Conservation (phyloP, 2,888 invertebrate genomes). For the Agrochola circellaris region DNA sequence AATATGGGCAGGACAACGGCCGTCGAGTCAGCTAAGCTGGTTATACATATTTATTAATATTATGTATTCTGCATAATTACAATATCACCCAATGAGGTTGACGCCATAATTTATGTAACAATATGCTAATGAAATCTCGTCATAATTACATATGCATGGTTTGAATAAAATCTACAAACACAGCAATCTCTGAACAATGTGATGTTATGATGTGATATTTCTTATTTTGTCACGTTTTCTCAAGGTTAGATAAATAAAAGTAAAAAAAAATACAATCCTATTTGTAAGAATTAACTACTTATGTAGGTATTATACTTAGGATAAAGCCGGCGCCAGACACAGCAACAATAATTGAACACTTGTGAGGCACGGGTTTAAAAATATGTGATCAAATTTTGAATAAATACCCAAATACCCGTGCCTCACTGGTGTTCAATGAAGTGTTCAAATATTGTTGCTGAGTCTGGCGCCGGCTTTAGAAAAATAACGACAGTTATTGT, state of each 20-base stretch:
- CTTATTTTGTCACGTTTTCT: conserved; percentile 37
- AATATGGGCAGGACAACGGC: too few species aligned
- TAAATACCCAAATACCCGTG: too few species aligned
- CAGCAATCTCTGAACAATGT: conserved; percentile 21
- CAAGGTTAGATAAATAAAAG: neutral
- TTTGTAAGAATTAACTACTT: neutral
- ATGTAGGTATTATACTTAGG: too few species aligned
- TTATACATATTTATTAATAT: neutral
- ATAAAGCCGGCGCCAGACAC: too few species aligned
- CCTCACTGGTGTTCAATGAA: too few species aligned
- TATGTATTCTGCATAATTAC: conserved; percentile 15
- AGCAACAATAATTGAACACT: too few species aligned
- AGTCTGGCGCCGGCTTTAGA: too few species aligned
- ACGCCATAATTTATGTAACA: conserved; percentile 10
- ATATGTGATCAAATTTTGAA: too few species aligned
- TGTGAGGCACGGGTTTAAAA: too few species aligned
- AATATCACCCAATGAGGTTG: conserved; percentile 13
- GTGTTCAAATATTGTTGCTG: too few species aligned
- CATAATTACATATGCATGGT: neutral
- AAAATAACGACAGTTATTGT: too few species aligned
- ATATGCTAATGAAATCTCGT: conserved; percentile 18
- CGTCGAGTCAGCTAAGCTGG: too few species aligned
- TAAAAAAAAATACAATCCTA: neutral
- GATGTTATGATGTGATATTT: neutral
- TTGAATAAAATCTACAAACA: neutral